A percentile compares a stretch with the other conserved stretches of the same genome.
Conservation (phyloP, 2,113 vertebrate species). For the Cichladusa arquata region DNA sequence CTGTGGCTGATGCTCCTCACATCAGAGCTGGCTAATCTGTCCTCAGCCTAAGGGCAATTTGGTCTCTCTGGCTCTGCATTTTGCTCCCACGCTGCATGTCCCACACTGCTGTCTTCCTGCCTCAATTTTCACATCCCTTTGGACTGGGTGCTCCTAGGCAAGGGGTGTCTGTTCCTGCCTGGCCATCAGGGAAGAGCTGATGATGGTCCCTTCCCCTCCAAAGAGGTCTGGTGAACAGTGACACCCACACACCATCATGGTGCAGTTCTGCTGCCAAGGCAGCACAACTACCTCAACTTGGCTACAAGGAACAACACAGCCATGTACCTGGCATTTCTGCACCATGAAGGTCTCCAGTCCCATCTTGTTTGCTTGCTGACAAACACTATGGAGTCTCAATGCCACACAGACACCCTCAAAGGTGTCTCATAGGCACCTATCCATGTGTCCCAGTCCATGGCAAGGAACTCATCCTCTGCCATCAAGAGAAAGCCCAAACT, state of each 20-base stretch:
- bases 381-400: not conserved
- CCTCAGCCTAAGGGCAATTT: not conserved
- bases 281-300: rapidly evolving
- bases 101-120: not conserved
- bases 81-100: rapidly evolving
- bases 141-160: not conserved
- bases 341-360: not conserved
- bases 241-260: not conserved
- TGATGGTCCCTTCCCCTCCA: not conserved
- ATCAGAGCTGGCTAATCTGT: not conserved
- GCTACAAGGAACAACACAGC: not conserved
- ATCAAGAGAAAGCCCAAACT: not conserved
- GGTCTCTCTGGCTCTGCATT: not conserved
- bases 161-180: not conserved
- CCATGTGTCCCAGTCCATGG: not conserved
- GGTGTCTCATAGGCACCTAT: not conserved
- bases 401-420: not conserved
- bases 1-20: not conserved
- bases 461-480: not conserved
- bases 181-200: not conserved
- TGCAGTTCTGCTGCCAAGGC: not conserved
- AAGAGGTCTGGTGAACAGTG: not conserved
- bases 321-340: not conserved
- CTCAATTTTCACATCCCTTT: not conserved
- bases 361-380: not conserved